Evolutionary conservation across 1,140 invertebrate genomes (phyloP).

Genomic region (Danaus plexippus): DNA sequence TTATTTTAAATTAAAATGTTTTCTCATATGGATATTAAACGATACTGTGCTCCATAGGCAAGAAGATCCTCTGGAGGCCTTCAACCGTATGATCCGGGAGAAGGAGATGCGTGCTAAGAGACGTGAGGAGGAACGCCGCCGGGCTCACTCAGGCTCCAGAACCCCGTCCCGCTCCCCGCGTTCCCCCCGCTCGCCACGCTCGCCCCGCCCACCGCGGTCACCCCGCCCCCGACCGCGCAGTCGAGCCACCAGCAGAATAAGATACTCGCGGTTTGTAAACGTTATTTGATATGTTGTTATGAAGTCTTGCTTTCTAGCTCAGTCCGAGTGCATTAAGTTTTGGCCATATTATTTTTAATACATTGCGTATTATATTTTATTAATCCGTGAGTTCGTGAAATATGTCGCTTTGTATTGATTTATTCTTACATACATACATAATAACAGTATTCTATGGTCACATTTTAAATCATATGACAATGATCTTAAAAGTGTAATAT

Average conservation of each 20-base stretch:
- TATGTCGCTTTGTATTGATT: slow-evolving; percentile 1
- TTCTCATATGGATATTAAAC: no score
- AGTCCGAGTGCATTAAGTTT: neutral
- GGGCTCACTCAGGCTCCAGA: slow-evolving; percentile 48
- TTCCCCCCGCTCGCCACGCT: slow-evolving; percentile 35
- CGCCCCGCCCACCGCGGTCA: slow-evolving; percentile 31
- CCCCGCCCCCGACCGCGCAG: slow-evolving; percentile 40
- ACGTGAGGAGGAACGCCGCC: slow-evolving; percentile 75
- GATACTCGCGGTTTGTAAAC: slow-evolving; percentile 62
- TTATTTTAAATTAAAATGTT: no score
- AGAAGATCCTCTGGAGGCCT: slow-evolving; percentile 86
- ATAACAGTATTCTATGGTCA: no score
- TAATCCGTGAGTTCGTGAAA: neutral
- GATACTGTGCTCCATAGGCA: slow-evolving; percentile 13
- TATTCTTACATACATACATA: no score
- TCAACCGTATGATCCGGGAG: slow-evolving; percentile 87
- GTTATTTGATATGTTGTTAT: slow-evolving; percentile 7
- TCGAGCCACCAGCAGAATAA: slow-evolving; percentile 44
- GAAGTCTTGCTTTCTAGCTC: neutral
- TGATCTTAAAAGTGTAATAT: no score
- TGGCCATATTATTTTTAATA: slow-evolving; percentile 9
- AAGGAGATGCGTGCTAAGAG: slow-evolving; percentile 82
- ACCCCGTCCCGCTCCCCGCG: slow-evolving; percentile 38
- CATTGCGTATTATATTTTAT: neutral
- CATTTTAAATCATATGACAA: no score